Base-by-base conservation (phyloP, 2,888 invertebrate species). In the Oligia latruncula region DNA sequence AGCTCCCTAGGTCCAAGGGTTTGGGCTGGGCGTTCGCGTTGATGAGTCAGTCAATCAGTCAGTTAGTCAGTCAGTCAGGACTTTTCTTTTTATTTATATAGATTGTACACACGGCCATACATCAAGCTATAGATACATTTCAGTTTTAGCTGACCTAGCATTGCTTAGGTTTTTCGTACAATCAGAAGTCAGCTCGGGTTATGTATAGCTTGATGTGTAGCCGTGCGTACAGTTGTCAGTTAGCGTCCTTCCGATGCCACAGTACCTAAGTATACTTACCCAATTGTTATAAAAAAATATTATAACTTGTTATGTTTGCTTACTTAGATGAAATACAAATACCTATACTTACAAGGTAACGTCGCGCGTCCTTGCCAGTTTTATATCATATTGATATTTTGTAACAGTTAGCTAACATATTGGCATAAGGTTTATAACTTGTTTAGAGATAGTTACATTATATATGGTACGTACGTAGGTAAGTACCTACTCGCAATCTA, bases 301-400 rank as follows among this genome's bases (percentile, higher is more conserved):
- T 11, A 11, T 13, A 20, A 62, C n/a, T 62, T 76, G 40, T 55
- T 20, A 70, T 13, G 40, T 9, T 70, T 43, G 40, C 52, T 17
- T 64, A 65, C 40, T 64, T 23, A 13, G 8, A 35, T 35, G 35
- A 35, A 35, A 49, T 43, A 60, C 35, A n/a, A 35, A 49, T 60
- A 64, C 13, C 1, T 11, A 40, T 13, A 23, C 29, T 29, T 29
- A 29, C 20, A 58, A 49, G 20, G 52, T 35, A 77, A 65, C 17
- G 13, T 55, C 43, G 17, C 23, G 23, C 15, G 46, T 49, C 58
- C n/a, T 77, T 49, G 46, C 1, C 46, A 15, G 20, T 29, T 2
- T 58, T 66, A 77, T 77, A n/a, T 49, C 35, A 35, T 23, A 73
- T 52, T 62, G 49, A 74, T 77, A 77, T 78, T 68, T 78, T 78